These are phyloP conservation scores for Myxocyprinus asiaticus DNA, from an alignment of 2,113 vertebrate species.

Conservation along the genomic window DNA sequence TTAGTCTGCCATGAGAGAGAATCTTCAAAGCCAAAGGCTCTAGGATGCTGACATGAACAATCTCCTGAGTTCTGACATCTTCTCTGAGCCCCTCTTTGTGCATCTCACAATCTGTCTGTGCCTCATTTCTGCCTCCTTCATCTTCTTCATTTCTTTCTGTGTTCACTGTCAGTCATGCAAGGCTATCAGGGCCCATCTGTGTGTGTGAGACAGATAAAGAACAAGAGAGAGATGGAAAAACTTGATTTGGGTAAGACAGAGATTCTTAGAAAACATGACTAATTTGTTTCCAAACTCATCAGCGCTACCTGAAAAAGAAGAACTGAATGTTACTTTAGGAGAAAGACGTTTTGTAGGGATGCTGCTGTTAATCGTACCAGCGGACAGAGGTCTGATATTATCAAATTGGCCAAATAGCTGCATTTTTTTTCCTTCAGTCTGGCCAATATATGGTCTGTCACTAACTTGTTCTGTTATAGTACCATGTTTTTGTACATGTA, in stretches of 20 bases:
- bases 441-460: no score
- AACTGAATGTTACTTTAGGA: background rate
- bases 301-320: background rate
- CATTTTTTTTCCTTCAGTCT: no score
- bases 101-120: constrained; percentile 30
- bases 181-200: constrained; percentile 23
- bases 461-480: no score
- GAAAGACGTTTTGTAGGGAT: background rate
- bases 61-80: constrained; percentile 4
- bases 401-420: no score
- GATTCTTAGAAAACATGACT: constrained; percentile 1
- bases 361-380: background rate
- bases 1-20: constrained; percentile 1
- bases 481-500: no score
- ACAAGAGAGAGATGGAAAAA: no score
- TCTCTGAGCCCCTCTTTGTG: constrained; percentile 9
- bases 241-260: background rate
- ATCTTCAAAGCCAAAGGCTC: constrained; percentile 36
- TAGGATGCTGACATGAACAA: constrained; percentile 21
- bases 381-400: no score
- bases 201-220: background rate
- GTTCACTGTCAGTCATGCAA: constrained; percentile 25
- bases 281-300: constrained; percentile 15
- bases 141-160: constrained; percentile 24
- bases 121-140: constrained; percentile 15